Percentiles rank a stretch among this genome's conserved stretches.
Conservation (phyloP, 2,888 invertebrate genomes). For the Epinotia demarniana region DNA sequence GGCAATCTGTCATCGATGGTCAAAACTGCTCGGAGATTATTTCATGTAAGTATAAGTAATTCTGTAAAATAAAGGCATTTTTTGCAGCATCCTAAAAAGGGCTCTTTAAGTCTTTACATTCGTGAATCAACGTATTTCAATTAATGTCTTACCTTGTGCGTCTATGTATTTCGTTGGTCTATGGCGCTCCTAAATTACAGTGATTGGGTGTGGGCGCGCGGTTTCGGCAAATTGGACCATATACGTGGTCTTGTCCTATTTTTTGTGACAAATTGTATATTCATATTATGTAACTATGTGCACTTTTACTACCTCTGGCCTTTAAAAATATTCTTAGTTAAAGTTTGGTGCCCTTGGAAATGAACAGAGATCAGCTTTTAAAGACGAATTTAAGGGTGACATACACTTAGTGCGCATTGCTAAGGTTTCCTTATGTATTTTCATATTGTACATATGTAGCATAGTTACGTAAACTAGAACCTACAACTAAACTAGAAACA, state of each 20-base stretch:
- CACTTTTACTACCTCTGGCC: slow-evolving; percentile 29
- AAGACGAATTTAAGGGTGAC: too few relatives aligned
- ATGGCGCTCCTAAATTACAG: slow-evolving; percentile 38
- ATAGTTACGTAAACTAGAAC: too few relatives aligned
- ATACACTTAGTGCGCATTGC: too few relatives aligned
- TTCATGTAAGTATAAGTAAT: not conserved
- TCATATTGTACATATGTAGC: too few relatives aligned
- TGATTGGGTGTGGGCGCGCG: slow-evolving; percentile 41
- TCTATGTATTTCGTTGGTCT: slow-evolving; percentile 1
- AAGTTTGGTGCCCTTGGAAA: not conserved
- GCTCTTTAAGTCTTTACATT: not conserved
- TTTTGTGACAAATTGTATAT: slow-evolving; percentile 36
- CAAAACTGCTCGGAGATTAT: not conserved
- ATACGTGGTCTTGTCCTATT: slow-evolving; percentile 18
- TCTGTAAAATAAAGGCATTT: not conserved
- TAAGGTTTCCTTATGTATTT: too few relatives aligned
- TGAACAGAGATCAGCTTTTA: not conserved
- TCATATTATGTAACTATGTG: slow-evolving; percentile 26
- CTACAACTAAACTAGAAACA: too few relatives aligned
- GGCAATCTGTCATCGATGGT: not conserved
- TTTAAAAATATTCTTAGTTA: not conserved
- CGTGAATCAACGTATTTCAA: not conserved
- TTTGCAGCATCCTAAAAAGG: not conserved
- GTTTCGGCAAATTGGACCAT: slow-evolving; percentile 41
- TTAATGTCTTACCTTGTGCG: not conserved